Conservation (phyloP, 2,888 invertebrate genomes). For the Drosophila stalkeri region DNA sequence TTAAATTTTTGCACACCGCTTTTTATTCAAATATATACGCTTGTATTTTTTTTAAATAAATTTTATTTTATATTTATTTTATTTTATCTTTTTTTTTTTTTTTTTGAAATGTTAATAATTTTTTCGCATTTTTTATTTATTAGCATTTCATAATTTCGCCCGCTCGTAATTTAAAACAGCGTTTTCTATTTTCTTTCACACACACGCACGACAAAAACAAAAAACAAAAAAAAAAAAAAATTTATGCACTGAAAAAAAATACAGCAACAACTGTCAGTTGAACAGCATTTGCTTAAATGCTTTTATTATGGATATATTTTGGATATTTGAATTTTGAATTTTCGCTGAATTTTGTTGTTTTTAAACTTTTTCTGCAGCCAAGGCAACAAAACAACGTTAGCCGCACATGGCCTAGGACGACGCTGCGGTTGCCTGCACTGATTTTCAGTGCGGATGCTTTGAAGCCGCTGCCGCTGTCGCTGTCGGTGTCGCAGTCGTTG, state of each 20-base stretch:
- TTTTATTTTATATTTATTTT: background rate
- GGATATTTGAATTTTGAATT: slow-evolving; percentile 7
- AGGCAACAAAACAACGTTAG: slow-evolving; percentile 52
- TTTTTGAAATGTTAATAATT: slow-evolving; percentile 26
- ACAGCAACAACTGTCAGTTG: slow-evolving; percentile 17
- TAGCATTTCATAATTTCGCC: slow-evolving; percentile 38
- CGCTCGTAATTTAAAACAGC: slow-evolving; percentile 40
- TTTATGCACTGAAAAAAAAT: slow-evolving; percentile 11
- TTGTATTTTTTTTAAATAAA: slow-evolving; percentile 1
- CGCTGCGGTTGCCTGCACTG: slow-evolving; percentile 66
- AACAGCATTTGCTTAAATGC: slow-evolving; percentile 10
- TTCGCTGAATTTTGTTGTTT: slow-evolving; percentile 20
- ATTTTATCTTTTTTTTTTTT: slow-evolving; percentile 1
- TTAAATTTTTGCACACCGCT: slow-evolving; percentile 57
- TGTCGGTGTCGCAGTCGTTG: slow-evolving; percentile 6
- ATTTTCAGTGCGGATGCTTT: slow-evolving; percentile 59
- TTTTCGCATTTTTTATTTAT: slow-evolving; percentile 14
- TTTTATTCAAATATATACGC: slow-evolving; percentile 29
- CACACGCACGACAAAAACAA: slow-evolving; percentile 25
- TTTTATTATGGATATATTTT: slow-evolving; percentile 9
- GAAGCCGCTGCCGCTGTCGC: slow-evolving; percentile 35
- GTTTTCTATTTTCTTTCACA: slow-evolving; percentile 29
- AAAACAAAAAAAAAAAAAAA: slow-evolving; percentile 14
- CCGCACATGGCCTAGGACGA: slow-evolving; percentile 65
- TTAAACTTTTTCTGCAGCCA: slow-evolving; percentile 35